These are phyloP conservation scores for Lampris incognitus DNA, from an alignment of 2,113 vertebrate genomes.

Conservation along the genomic window DNA sequence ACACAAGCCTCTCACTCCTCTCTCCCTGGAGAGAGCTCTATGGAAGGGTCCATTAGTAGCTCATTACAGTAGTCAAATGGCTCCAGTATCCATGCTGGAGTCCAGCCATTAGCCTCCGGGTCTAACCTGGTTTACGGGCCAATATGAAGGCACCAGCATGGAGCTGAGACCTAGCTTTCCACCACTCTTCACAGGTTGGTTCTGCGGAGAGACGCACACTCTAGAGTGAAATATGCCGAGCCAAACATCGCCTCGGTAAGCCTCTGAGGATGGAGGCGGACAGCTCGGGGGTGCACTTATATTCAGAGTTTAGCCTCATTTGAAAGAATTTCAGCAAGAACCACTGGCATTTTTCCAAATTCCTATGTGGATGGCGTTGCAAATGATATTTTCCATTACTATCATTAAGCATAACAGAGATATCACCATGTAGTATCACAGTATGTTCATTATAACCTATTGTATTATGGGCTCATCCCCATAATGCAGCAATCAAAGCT, in stretches of 20 bases:
- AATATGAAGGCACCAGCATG: too few relatives aligned
- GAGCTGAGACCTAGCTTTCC: too few relatives aligned
- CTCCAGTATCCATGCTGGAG: conserved; percentile 9
- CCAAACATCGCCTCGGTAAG: not conserved
- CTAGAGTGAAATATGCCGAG: too few relatives aligned
- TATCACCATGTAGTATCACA: too few relatives aligned
- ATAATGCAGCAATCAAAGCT: not conserved
- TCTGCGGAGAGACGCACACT: too few relatives aligned
- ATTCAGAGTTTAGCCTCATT: not conserved
- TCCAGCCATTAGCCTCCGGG: not conserved
- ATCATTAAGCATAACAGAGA: too few relatives aligned
- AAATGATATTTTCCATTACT: not conserved
- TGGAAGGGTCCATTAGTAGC: conserved; percentile 4
- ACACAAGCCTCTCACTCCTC: not conserved
- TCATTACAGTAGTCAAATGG: conserved; percentile 14
- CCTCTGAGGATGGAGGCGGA: not conserved
- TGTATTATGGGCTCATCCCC: too few relatives aligned
- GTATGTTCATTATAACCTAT: too few relatives aligned
- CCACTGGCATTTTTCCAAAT: not conserved
- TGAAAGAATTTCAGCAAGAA: not conserved
- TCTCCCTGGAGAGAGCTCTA: conserved; percentile 11
- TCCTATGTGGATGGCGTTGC: not conserved
- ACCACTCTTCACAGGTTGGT: too few relatives aligned
- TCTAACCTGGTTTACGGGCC: not conserved
- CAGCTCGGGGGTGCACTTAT: not conserved